Conservation (phyloP, 1,140 invertebrate genomes). For the Pectinophora gossypiella region DNA sequence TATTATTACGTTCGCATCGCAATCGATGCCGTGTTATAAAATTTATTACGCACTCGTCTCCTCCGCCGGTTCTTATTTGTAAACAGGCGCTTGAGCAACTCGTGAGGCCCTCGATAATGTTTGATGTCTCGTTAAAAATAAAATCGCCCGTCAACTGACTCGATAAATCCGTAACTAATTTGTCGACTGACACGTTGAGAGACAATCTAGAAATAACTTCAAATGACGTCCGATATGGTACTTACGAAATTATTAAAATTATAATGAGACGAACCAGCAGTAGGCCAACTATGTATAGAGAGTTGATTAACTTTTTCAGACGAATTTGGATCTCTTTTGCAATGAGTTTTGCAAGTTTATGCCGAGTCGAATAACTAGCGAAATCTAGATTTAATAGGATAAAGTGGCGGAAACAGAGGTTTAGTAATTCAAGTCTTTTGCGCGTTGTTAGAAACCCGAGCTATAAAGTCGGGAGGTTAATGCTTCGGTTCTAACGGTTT, state of each 20-base stretch:
- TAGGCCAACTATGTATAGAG: too few relatives aligned
- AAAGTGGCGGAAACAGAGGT: background rate
- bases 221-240: slow-evolving; percentile 36
- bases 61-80: slow-evolving; percentile 65
- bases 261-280: slow-evolving; percentile 55
- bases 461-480: slow-evolving; percentile 36
- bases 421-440: background rate
- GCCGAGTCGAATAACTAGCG: background rate
- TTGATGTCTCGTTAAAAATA: slow-evolving; percentile 74
- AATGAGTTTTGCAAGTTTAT: too few relatives aligned
- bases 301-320: too few relatives aligned
- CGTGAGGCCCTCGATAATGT: slow-evolving; percentile 58
- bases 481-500: slow-evolving; percentile 43
- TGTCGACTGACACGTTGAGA: slow-evolving; percentile 58
- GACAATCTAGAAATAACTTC: slow-evolving; percentile 60
- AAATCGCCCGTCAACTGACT: slow-evolving; percentile 61
- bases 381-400: background rate
- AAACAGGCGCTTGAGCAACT: slow-evolving; percentile 67
- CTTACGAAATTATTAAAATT: slow-evolving; percentile 56
- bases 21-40: slow-evolving; percentile 71
- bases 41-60: slow-evolving; percentile 72
- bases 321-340: too few relatives aligned
- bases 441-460: slow-evolving; percentile 14
- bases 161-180: slow-evolving; percentile 68
- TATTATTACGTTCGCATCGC: slow-evolving; percentile 70